Evolutionary conservation across 2,888 invertebrate genomes (phyloP).

Genomic region (Scaeva pyrastri): DNA sequence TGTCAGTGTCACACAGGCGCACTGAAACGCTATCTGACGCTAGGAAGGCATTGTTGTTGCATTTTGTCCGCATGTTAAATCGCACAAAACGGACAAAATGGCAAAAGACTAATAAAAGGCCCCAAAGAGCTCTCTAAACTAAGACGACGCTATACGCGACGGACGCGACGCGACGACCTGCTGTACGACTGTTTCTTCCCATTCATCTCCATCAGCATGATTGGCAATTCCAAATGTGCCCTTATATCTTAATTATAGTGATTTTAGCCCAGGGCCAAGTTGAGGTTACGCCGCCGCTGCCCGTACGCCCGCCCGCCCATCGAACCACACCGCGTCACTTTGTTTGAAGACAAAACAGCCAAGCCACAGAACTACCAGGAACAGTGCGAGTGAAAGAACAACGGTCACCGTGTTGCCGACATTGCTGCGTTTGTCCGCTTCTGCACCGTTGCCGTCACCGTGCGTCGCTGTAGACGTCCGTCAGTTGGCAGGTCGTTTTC

Average conservation of each 20-base stretch:
- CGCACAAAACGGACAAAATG: conserved; percentile 21
- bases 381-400: conserved; percentile 10
- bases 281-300: conserved; percentile 21
- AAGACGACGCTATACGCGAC: no score
- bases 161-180: no score
- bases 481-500: not conserved
- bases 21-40: conserved; percentile 7
- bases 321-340: no score
- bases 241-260: conserved; percentile 83
- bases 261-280: conserved; percentile 77
- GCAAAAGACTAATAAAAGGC: not conserved
- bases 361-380: no score
- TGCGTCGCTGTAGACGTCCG: not conserved
- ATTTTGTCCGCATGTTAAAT: conserved; percentile 21
- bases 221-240: conserved; percentile 79
- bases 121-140: conserved; percentile 8
- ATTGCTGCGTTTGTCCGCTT: conserved; percentile 2
- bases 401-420: conserved; percentile 19
- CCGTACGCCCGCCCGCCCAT: no score
- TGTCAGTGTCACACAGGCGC: conserved; percentile 74
- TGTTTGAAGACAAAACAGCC: not conserved
- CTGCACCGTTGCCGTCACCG: not conserved
- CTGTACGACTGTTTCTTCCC: conserved; percentile 30
- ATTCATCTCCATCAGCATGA: conserved; percentile 77
- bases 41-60: not conserved